These are phyloP conservation scores for Timandra comae DNA, from an alignment of 2,888 invertebrate species.

Conservation along the genomic window DNA sequence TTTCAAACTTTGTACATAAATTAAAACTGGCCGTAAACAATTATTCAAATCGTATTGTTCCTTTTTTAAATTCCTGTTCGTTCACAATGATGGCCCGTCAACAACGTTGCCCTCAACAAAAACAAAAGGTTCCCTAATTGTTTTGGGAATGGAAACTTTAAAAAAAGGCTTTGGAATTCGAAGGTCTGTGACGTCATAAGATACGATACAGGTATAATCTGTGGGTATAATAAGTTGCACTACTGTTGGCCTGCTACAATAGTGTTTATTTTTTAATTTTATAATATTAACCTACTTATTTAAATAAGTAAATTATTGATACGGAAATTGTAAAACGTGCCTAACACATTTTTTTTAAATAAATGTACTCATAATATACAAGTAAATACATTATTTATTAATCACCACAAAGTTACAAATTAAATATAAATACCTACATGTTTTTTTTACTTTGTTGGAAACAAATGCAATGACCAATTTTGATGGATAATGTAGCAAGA, in stretches of 20 bases:
- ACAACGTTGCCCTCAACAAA: constrained; percentile 37
- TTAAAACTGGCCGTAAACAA: background rate
- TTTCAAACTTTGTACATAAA: too few relatives aligned
- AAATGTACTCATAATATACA: too few relatives aligned
- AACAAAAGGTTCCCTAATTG: constrained; percentile 57
- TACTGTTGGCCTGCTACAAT: constrained; percentile 37
- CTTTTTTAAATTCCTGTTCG: constrained; percentile 15
- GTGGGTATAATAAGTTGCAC: constrained; percentile 27
- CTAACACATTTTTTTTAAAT: too few relatives aligned
- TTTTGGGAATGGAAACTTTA: constrained; percentile 45
- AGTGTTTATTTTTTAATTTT: background rate
- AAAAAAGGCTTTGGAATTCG: constrained; percentile 56
- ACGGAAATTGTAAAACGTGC: too few relatives aligned
- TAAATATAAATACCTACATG: too few relatives aligned
- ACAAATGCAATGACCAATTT: too few relatives aligned
- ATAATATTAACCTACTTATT: background rate
- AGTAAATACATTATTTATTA: too few relatives aligned
- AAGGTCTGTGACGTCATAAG: constrained; percentile 63
- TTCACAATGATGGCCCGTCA: constrained; percentile 25
- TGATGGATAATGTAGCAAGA: too few relatives aligned
- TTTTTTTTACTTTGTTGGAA: too few relatives aligned
- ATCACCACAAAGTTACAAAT: too few relatives aligned
- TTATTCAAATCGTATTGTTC: constrained; percentile 6
- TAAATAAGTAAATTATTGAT: background rate
- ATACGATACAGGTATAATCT: constrained; percentile 41